Base-by-base conservation (phyloP, 2,113 vertebrate species). In the Ursus arctos region DNA sequence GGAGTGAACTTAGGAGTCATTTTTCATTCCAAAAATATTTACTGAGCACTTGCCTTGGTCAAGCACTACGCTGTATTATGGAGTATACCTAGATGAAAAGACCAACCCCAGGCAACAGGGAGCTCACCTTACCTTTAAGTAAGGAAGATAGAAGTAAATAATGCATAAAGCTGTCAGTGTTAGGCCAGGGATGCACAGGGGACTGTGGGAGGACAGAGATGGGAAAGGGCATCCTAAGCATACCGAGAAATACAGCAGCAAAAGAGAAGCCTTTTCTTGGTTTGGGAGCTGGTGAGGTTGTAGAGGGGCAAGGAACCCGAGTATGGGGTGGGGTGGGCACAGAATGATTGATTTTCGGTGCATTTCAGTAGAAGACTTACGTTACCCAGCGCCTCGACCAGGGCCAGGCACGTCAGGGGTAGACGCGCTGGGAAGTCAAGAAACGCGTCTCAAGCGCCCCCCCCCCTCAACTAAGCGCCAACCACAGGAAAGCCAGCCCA, bases 11-110 rank as follows among this genome's bases (percentile, higher is more conserved):
- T 43, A 88, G 88, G 18, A 67, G 61, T 74, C 9, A 55, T 51
- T 83, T 92, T 94, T 84, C 51, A 85, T 85, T 65, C 21, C 81
- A 51, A 16, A 80, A 33, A 83, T 13, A 91, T 43, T 82, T 95
- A 53, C 85, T 84, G 71, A 85, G 15, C n/a, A 51, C 28, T 65
- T 71, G 43, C 2, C 88, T 31, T 82, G 47, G n/a, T 86, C 51
- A 95, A 47, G 43, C 49, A 93, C 33, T 63, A 40, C 22, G 13
- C 36, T 80, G 36, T 13, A 43, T 31, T 82, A 36, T 2, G 16
- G 72, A 59, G 18, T 51, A 36, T 3, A 59, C 28, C 80, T 61
- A 85, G 63, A 88, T 81, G 43, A 91, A 92, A 47, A 79, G 21
- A 67, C 16, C 4, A 6, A 85, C 36, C 24, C 49, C 26, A 16